These are phyloP conservation scores for Spatula versicolor DNA, from an alignment of 2,797 vertebrate genomes.

Conservation along the genomic window DNA sequence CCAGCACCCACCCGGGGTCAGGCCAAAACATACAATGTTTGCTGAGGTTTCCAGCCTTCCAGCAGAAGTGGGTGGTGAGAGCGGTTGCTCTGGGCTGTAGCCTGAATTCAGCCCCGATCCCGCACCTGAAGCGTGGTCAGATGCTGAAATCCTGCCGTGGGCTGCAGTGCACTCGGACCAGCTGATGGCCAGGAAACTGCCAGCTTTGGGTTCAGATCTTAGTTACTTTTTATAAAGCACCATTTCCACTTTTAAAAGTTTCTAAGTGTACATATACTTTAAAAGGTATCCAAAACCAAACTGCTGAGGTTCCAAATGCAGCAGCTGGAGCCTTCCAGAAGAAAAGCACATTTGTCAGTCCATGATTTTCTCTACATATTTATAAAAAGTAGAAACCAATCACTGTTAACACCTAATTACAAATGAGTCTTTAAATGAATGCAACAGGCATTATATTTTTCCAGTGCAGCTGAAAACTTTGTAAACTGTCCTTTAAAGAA, in stretches of 20 bases:
- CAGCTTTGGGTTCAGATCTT: background rate
- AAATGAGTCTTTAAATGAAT: slow-evolving; percentile 54
- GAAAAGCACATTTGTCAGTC: slow-evolving; percentile 7
- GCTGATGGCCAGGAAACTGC: background rate
- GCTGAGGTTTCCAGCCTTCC: background rate
- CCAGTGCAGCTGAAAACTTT: slow-evolving; percentile 50
- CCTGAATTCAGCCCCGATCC: background rate
- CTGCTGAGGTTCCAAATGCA: background rate
- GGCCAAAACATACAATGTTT: background rate
- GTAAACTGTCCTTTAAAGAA: slow-evolving; percentile 58
- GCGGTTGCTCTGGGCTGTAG: background rate
- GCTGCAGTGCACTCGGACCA: background rate
- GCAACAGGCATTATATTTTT: slow-evolving; percentile 45
- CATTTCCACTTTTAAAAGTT: slow-evolving; percentile 2
- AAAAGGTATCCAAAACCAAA: background rate
- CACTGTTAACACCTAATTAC: slow-evolving; percentile 57
- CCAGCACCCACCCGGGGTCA: background rate
- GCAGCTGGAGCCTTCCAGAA: background rate
- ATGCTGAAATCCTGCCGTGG: background rate
- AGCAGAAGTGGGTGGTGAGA: background rate
- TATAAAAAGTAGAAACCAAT: slow-evolving; percentile 41
- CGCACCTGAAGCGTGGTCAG: fast-evolving
- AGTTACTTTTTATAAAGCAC: background rate
- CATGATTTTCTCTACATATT: background rate
- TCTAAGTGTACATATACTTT: background rate